Conservation (phyloP, 92 coral and sea anemone genomes). For the Porites divaricata region DNA sequence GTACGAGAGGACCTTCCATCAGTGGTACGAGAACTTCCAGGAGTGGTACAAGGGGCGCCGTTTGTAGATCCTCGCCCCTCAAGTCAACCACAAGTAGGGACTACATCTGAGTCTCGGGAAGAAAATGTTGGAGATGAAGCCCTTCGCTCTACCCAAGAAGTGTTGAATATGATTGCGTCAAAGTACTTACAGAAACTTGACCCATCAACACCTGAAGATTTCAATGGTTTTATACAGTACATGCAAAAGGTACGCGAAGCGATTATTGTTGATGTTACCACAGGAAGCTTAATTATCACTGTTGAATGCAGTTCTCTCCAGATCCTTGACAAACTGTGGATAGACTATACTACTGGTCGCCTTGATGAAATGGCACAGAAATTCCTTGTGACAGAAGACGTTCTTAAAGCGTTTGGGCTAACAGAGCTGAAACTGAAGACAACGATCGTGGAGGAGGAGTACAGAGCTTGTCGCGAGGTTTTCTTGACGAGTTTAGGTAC, state of each 20-base stretch:
- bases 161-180: background rate
- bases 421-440: background rate
- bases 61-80: background rate
- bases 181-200: background rate
- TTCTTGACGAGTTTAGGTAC: background rate
- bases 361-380: background rate
- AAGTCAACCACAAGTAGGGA: background rate
- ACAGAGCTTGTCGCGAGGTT: background rate
- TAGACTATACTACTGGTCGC: background rate
- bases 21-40: background rate
- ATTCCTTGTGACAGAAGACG: background rate
- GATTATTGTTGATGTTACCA: background rate
- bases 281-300: background rate
- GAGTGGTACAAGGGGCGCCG: background rate
- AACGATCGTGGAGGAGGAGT: slow-evolving; percentile 1
- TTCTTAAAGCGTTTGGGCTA: background rate
- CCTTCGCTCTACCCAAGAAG: background rate
- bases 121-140: too few relatives aligned
- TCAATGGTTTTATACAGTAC: background rate
- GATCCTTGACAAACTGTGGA: background rate
- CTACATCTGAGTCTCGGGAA: background rate
- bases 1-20: too few relatives aligned
- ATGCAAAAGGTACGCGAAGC: background rate
- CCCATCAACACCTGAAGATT: background rate
- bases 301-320: background rate